Conservation (phyloP, 2,888 invertebrate genomes). For the Lithophane semibrunnea region DNA sequence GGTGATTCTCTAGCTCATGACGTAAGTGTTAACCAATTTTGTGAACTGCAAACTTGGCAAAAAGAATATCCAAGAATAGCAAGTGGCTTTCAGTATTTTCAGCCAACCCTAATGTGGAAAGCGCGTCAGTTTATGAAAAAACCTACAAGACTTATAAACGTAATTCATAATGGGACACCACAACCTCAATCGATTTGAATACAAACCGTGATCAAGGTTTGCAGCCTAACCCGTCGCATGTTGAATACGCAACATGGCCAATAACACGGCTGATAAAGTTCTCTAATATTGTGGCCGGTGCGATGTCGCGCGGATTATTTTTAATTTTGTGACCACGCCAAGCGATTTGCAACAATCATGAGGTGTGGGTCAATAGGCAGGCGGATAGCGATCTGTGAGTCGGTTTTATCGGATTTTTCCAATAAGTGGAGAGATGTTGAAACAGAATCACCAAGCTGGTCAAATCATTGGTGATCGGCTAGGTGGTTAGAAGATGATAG, state of each 20-base stretch:
- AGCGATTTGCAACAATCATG: constrained; percentile 52
- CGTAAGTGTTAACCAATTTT: background rate
- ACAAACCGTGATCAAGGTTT: background rate
- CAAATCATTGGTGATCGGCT: background rate
- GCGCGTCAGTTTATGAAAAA: background rate
- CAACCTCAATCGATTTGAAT: background rate
- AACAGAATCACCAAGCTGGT: background rate
- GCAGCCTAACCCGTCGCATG: background rate
- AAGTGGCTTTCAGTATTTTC: background rate
- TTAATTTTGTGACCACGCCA: constrained; percentile 55
- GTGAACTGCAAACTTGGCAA: background rate
- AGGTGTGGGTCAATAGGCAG: background rate
- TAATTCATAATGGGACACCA: background rate
- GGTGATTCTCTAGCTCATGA: background rate
- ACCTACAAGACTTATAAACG: background rate
- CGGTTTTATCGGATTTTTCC: background rate
- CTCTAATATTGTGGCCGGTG: constrained; percentile 48
- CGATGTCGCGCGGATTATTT: constrained; percentile 46
- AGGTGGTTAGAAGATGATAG: background rate
- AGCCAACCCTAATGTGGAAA: background rate
- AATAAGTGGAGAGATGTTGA: background rate
- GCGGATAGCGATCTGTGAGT: constrained; percentile 4
- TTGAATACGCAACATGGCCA: constrained; percentile 34
- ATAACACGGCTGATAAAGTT: constrained; percentile 63
- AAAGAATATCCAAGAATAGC: background rate